Evolutionary conservation across 1,140 invertebrate species (phyloP), one percentile per base, ranked within the genome.

Genomic region (Bombus breviceps): DNA sequence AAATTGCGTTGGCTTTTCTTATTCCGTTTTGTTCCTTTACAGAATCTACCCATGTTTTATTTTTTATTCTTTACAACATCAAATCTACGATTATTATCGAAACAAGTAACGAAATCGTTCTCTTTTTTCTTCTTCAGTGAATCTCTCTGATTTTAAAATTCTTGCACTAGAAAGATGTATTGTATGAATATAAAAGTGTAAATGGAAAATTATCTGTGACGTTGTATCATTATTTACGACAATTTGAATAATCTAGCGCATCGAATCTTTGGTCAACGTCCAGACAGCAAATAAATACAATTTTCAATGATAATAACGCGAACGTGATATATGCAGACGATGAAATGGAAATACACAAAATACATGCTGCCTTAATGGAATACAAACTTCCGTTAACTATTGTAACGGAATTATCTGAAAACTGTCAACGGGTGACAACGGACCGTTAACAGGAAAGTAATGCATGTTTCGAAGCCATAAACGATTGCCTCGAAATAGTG

Each of bases 361-460:
- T 91, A 81, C 81, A 62, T 71, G 88, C 82, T 89, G 86, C 86
- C 85, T 83, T 92, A 93, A 93, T 88, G 86, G 75, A 90, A 92
- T 91, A 90, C 83, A 87, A 93, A 92, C 92, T 92, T 87, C 84
- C 83, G 87, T 85, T 90, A 92, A 92, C 92, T 91, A 91, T 88
- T 64, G 76, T 90, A 92, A 92, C 90, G 77, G 89, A 91, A 93
- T 92, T 92, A 92, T 90, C 87, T 86, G 89, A 91, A 91, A 90
- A 92, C 88, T 92, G 91, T 93, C 86, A 80, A 64, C 10, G 25
- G 57, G 53, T n/a, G 74, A 73, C 59, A 28, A 43, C 66, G 41
- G 68, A 59, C 34, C 25, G 71, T 88, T 91, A 90, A 88, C 75
- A 66, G 79, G 73, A 89, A 89, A 89, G 86, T 91, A 91, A 91